Evolutionary conservation across 2,888 invertebrate species (phyloP).

Genomic region (Liposcelis brunnea): DNA sequence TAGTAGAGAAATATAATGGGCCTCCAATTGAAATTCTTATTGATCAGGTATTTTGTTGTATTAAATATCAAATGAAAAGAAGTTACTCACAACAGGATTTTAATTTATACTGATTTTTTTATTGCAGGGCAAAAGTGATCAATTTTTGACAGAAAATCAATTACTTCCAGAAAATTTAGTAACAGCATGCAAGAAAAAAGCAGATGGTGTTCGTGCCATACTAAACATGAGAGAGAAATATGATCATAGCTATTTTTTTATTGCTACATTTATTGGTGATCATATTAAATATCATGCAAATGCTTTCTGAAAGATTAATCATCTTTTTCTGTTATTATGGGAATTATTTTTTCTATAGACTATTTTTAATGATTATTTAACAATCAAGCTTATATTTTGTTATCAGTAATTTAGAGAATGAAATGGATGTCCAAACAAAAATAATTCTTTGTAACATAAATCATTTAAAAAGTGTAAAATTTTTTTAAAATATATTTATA

Average conservation of each 20-base stretch:
- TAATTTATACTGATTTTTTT: conserved; percentile 8
- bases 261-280: conserved; percentile 79
- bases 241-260: conserved; percentile 90
- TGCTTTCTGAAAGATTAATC: conserved; percentile 38
- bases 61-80: neutral
- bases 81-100: too few species aligned
- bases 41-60: conserved; percentile 51
- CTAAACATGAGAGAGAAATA: conserved; percentile 66
- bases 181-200: conserved; percentile 43
- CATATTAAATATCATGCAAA: conserved; percentile 82
- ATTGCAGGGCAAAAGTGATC: conserved; percentile 62
- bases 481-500: too few species aligned
- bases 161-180: conserved; percentile 72
- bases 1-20: conserved; percentile 67
- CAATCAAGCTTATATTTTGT: too few species aligned
- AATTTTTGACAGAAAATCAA: conserved; percentile 57
- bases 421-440: too few species aligned
- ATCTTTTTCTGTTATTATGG: conserved; percentile 9
- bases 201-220: conserved; percentile 46
- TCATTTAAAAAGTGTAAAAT: too few species aligned
- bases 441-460: too few species aligned
- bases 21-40: conserved; percentile 68
- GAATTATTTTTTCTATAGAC: conserved; percentile 10
- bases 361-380: too few species aligned
- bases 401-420: too few species aligned